Conservation (phyloP, 2,113 vertebrate species). For the Onychostruthus taczanowskii region DNA sequence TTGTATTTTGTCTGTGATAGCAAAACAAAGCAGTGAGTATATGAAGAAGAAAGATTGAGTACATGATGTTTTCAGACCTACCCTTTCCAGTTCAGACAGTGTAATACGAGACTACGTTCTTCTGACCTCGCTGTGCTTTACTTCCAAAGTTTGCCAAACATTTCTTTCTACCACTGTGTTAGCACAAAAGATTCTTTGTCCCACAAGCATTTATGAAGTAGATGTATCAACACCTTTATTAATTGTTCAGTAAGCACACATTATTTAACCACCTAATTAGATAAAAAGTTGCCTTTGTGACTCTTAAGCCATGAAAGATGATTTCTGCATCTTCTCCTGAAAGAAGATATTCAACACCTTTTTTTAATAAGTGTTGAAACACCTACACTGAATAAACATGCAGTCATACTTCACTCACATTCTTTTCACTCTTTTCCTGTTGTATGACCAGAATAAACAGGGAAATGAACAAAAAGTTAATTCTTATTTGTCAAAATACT, state of each 20-base stretch:
- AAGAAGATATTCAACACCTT: background rate
- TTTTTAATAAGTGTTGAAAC: background rate
- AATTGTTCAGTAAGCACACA: background rate
- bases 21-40: background rate
- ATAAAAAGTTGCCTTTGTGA: conserved; percentile 8
- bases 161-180: background rate
- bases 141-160: background rate
- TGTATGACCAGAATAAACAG: background rate
- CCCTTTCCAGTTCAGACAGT: background rate
- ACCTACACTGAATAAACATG: background rate
- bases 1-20: background rate
- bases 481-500: background rate
- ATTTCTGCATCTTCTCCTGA: background rate
- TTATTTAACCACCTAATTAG: background rate
- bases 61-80: background rate
- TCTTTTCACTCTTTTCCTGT: background rate
- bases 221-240: conserved; percentile 6
- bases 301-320: background rate
- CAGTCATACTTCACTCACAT: background rate
- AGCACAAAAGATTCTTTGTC: conserved; percentile 10
- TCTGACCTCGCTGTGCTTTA: background rate
- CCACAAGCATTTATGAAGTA: background rate
- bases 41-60: background rate
- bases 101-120: background rate
- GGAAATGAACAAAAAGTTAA: conserved; percentile 11